Evolutionary conservation across 23 tunicate genomes (phyloP).

Genomic region (Phallusia fumigata): DNA sequence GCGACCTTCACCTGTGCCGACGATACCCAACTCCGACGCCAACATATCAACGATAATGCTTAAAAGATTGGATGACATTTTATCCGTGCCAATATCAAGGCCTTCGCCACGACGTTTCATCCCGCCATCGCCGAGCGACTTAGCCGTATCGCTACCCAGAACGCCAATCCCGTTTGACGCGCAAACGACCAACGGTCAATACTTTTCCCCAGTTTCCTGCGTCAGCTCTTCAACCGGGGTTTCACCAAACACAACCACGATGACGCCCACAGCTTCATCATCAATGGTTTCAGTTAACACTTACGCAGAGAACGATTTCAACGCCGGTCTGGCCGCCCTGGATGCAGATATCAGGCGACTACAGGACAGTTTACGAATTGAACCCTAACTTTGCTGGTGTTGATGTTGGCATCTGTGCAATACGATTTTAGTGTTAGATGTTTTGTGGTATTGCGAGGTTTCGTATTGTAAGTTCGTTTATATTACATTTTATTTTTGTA

Average conservation of each 20-base stretch:
- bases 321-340: constrained; percentile 65
- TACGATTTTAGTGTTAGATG: not conserved
- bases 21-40: not conserved
- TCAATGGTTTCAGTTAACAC: constrained; percentile 60
- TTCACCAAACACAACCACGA: not conserved
- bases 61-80: constrained; percentile 9
- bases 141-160: not conserved
- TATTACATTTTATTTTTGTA: not conserved
- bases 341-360: constrained; percentile 76
- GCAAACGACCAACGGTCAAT: not conserved
- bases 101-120: not conserved
- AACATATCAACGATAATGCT: constrained; percentile 4
- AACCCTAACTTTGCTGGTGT: not conserved
- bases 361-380: constrained; percentile 38
- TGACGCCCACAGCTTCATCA: constrained; percentile 4
- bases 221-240: too few relatives aligned
- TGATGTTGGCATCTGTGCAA: not conserved
- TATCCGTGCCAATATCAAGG: constrained; percentile 4
- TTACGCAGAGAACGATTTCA: constrained; percentile 64
- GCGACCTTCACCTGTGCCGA: constrained; percentile 12
- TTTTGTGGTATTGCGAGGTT: not conserved
- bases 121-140: not conserved
- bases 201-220: too few relatives aligned
- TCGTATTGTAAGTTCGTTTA: not conserved
- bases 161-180: not conserved